A percentile compares a stretch with the other conserved stretches of the same genome.
phyloP scores from a whole-genome alignment of 2,888 invertebrate genomes.

The Drosophila mayaguana region DNA sequence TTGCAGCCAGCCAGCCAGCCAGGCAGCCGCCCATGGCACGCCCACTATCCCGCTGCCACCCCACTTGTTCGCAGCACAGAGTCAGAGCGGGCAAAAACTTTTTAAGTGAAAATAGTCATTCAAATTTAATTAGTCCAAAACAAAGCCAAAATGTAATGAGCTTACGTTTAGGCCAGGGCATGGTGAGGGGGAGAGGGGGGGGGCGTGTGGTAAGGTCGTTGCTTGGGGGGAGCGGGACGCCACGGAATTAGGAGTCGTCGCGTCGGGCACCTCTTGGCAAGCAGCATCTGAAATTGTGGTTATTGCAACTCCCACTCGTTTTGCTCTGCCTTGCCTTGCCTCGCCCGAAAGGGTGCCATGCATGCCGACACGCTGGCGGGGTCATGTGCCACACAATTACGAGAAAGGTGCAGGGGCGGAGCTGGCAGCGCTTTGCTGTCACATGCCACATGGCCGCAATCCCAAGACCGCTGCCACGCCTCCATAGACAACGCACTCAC shows the following conservation, averaged over 20 bases:
- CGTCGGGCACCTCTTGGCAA: conserved; percentile 62
- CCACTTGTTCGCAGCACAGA: neutral
- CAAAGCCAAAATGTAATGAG: conserved; percentile 81
- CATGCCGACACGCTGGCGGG: conserved; percentile 53
- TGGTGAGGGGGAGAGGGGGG: neutral
- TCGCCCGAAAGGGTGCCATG: conserved; percentile 61
- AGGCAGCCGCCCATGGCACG: conserved; percentile 20
- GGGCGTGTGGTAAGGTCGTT: no score
- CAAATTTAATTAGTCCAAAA: conserved; percentile 82
- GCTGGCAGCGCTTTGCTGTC: conserved; percentile 73
- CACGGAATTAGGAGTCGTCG: conserved; percentile 9
- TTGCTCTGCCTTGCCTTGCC: conserved; percentile 9
- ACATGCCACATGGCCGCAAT: conserved; percentile 80
- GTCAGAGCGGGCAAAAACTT: conserved; percentile 62
- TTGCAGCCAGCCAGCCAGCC: neutral
- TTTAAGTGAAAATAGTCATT: conserved; percentile 83
- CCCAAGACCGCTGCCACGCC: conserved; percentile 69
- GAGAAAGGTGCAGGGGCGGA: conserved; percentile 76
- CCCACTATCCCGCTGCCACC: neutral
- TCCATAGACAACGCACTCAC: conserved; percentile 28
- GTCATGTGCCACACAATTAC: conserved; percentile 82
- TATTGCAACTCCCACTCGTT: conserved; percentile 60
- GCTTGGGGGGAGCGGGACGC: no score
- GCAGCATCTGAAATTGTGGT: conserved; percentile 73
- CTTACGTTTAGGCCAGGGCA: conserved; percentile 66